Base-by-base conservation (phyloP, 2,888 invertebrate species). In the Ectemnius lituratus region DNA sequence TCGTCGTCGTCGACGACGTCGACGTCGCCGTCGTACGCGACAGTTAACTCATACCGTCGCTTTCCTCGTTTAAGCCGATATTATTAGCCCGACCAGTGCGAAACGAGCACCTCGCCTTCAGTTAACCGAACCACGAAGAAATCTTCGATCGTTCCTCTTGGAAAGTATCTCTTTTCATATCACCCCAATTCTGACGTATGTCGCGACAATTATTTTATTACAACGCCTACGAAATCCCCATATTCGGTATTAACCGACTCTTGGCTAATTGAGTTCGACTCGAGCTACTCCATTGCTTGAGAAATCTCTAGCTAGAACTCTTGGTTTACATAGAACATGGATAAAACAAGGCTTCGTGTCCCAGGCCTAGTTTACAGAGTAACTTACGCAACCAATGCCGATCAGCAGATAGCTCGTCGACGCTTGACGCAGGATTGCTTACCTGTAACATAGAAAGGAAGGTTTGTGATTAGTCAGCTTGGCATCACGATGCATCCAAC, bases 321-420 rank as follows among this genome's bases (percentile, higher is more conserved):
- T 23, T 23, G 23, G 23, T 23, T 23, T 3, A 3, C 23, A 0
- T 2, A 37, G 37, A 37, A 4, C 37, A 8, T 1, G 6, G 27
- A n/a, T 73, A 68, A 64, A 67, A 64, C 70, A 70, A 70, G 70
- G 69, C 76, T 70, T 66, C 64, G 73, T 64, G 52, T 52, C 52
- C 16, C 68, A 62, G 73, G 70, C 71, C 75, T 75, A 72, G 60
- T 70, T 72, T 67, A 67, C 37, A 78, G 65, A 67, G 70, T 78
- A 72, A 72, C 16, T 52, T 52, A 78, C 75, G 75, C 67, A 66
- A 52, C 16, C n/a, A 13, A 13, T 16, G 14, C n/a, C 52, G 16
- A 52, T 16, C n/a, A n/a, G 62, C 16, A 4, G 23, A 18, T 20
- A n/a, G 37, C 37, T 18, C 46, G 62, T 6, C 8, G 18, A 46